Conservation (phyloP, 2,888 invertebrate species). For the Dynastes maya region DNA sequence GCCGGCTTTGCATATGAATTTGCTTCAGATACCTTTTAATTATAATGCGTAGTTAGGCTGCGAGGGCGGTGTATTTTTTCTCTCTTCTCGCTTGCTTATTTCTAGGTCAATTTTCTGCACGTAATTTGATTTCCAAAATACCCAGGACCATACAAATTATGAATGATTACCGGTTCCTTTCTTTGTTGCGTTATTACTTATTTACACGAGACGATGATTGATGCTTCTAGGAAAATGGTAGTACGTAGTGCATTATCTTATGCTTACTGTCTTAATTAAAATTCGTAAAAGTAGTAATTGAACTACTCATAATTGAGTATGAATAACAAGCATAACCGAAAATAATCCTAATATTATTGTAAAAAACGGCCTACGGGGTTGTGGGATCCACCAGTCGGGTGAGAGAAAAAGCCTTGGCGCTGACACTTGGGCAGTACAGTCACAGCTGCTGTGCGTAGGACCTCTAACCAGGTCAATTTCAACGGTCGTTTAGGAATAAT, state of each 20-base stretch:
- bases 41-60: conserved; percentile 5
- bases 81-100: neutral
- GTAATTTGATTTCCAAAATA: conserved; percentile 42
- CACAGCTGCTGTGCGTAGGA: too few species aligned
- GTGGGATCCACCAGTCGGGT: too few species aligned
- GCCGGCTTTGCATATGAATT: conserved; percentile 37
- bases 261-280: neutral
- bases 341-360: too few species aligned
- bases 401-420: too few species aligned
- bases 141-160: conserved; percentile 30
- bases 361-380: too few species aligned
- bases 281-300: too few species aligned
- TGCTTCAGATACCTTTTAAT: conserved; percentile 39
- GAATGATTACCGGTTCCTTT: conserved; percentile 15
- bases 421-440: too few species aligned
- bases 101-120: conserved; percentile 4
- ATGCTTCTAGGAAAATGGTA: neutral
- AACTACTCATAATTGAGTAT: too few species aligned
- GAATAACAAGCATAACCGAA: neutral
- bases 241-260: neutral
- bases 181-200: neutral
- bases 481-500: too few species aligned
- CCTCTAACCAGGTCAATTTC: too few species aligned
- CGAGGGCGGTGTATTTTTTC: neutral
- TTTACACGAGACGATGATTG: neutral